Base-by-base conservation (phyloP, 2,888 invertebrate species). In the Acanthosepion esculentum region DNA sequence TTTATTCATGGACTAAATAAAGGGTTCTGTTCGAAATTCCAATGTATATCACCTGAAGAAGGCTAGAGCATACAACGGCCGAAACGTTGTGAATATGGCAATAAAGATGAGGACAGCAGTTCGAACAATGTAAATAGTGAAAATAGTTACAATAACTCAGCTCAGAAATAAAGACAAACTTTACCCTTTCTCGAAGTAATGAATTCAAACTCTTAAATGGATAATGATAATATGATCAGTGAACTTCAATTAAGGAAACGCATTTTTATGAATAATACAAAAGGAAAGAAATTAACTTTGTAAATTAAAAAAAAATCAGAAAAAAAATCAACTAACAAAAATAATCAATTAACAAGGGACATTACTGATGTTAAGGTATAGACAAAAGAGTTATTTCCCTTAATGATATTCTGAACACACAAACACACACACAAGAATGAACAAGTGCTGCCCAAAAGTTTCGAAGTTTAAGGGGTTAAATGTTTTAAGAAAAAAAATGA, bases 381-480 rank as follows among this genome's bases (percentile, higher is more conserved):
- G 10, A 78, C 78, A 78, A 78, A 78, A n/a, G n/a, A 78, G 78
- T 78, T 78, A 78, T 78, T 78, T 78, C 78, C n/a, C 78, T n/a
- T 78, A 78, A n/a, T 20, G 4, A 64, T 64, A 20, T 8, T 18
- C 15, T 20, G 18, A 10, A 53, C 12, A 53, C 10, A 53, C 53
- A 53, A 10, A 53, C 53, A 53, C 15, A 41, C 41, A 41, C 15
- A 41, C 41, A 41, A 41, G 41, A 2, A 41, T 41, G 41, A 41
- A 41, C 41, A 2, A 41, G 41, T 41, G 41, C 41, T 41, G 41
- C 41, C 2, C 41, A 41, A 41, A 41, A 41, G 41, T 41, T 41
- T 41, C 41, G 2, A 41, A 41, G 41, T 23, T 23, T 59, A 59
- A 59, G 59, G 26, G 20, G 59, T 23, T 23, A 59, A 23, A 23